Conservation (phyloP, 2,888 invertebrate species). For the Drosophila mulleri region DNA sequence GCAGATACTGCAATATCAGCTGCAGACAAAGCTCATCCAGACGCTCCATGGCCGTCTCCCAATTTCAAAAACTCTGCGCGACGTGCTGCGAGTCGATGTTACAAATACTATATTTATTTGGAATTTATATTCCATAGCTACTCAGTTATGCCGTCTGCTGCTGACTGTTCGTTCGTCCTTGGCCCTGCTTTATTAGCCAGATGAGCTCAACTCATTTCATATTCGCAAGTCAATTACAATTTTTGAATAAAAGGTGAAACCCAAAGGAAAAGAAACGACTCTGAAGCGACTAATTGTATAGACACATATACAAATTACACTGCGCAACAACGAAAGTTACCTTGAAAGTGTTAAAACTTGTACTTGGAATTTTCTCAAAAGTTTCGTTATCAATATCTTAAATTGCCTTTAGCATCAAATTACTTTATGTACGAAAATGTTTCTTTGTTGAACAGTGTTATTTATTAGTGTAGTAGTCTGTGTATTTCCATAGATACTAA, state of each 20-base stretch:
- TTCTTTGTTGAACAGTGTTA: background rate
- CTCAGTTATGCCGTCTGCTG: background rate
- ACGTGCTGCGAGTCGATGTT: background rate
- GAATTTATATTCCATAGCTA: conserved; percentile 21
- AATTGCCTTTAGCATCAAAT: background rate
- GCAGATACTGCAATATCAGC: conserved; percentile 44
- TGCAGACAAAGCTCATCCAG: conserved; percentile 66
- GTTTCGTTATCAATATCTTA: background rate
- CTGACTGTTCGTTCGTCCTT: background rate
- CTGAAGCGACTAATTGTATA: background rate
- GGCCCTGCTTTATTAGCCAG: background rate
- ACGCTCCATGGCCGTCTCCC: conserved; percentile 51
- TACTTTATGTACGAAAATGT: too few species aligned
- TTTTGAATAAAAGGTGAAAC: background rate
- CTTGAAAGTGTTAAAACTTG: background rate
- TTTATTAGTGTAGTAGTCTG: background rate
- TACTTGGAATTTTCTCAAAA: too few species aligned
- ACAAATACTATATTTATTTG: background rate
- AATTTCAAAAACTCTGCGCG: background rate
- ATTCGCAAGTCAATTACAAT: background rate
- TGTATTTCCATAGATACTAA: background rate
- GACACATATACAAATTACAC: background rate
- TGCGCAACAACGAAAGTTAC: background rate
- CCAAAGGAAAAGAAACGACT: background rate
- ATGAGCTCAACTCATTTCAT: background rate